These are phyloP conservation scores for Andricus quercusramuli DNA, from an alignment of 2,888 invertebrate species.

Conservation along the genomic window DNA sequence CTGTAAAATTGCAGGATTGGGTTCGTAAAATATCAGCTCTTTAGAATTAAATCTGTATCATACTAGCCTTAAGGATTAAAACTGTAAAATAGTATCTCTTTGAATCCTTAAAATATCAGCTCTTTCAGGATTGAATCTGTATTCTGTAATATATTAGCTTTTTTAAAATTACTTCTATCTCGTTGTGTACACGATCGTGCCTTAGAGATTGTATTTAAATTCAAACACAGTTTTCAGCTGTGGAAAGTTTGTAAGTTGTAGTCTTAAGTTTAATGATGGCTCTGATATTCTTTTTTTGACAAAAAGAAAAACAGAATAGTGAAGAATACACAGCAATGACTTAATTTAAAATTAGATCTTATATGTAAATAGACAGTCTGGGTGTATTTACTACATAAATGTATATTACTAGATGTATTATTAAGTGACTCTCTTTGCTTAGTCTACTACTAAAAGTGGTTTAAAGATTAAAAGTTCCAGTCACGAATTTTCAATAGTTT, in stretches of 20 bases:
- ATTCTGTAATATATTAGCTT: neutral
- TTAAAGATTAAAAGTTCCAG: neutral
- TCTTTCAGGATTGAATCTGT: slow-evolving; percentile 7
- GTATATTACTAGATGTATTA: neutral
- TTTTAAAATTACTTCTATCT: slow-evolving; percentile 20
- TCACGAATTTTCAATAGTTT: neutral
- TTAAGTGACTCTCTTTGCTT: neutral
- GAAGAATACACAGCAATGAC: slow-evolving; percentile 43
- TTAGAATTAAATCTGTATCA: slow-evolving; percentile 10
- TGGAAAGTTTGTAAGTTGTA: slow-evolving; percentile 36
- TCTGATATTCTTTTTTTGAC: neutral
- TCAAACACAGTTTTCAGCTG: slow-evolving; percentile 31
- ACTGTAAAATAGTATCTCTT: neutral
- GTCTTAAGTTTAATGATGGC: slow-evolving; percentile 25
- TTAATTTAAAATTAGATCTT: neutral
- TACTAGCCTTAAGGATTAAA: slow-evolving; percentile 18
- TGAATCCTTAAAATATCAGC: neutral
- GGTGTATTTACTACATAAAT: slow-evolving; percentile 29
- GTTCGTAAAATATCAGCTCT: neutral
- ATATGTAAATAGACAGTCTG: neutral
- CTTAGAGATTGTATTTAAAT: slow-evolving; percentile 32
- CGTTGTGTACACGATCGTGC: slow-evolving; percentile 38
- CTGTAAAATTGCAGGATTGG: neutral
- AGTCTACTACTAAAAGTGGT: neutral
- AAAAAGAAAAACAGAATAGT: slow-evolving; percentile 24